phyloP scores from a whole-genome alignment of 2,113 vertebrate genomes.

The Hyperopisus bebe region DNA sequence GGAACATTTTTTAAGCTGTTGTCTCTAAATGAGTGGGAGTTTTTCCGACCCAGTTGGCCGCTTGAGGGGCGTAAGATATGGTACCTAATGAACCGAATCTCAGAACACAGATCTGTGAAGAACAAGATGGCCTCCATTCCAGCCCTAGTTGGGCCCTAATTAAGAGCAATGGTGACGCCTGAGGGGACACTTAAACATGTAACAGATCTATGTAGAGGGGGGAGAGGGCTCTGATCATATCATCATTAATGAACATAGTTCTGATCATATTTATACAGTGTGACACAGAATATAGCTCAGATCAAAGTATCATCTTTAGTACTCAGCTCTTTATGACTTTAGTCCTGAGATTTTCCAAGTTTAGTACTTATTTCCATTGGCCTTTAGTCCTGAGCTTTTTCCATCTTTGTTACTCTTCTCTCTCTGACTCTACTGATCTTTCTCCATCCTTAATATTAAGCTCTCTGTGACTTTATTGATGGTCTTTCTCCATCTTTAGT shows the following conservation, averaged over 20 bases:
- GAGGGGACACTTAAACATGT: background rate
- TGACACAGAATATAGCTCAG: background rate
- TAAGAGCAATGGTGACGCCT: background rate
- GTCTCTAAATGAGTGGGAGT: background rate
- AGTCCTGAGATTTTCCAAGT: background rate
- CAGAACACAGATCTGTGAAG: background rate
- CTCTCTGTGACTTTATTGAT: background rate
- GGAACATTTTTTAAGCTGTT: background rate
- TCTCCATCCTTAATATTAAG: background rate
- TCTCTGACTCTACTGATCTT: background rate
- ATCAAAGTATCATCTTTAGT: background rate
- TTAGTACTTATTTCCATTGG: too few relatives aligned
- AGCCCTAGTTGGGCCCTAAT: background rate
- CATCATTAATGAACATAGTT: background rate
- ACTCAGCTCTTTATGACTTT: background rate
- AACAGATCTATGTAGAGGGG: background rate
- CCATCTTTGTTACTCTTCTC: background rate
- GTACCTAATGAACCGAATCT: background rate
- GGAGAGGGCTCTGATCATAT: background rate
- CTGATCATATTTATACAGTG: background rate
- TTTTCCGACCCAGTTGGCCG: background rate
- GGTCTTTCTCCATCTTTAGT: background rate
- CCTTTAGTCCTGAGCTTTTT: too few relatives aligned
- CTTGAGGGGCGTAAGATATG: background rate
- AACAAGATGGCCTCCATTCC: background rate